A percentile compares a stretch with the other conserved stretches of the same genome.
Conservation (phyloP, 1,140 invertebrate genomes). For the Maconellicoccus hirsutus region DNA sequence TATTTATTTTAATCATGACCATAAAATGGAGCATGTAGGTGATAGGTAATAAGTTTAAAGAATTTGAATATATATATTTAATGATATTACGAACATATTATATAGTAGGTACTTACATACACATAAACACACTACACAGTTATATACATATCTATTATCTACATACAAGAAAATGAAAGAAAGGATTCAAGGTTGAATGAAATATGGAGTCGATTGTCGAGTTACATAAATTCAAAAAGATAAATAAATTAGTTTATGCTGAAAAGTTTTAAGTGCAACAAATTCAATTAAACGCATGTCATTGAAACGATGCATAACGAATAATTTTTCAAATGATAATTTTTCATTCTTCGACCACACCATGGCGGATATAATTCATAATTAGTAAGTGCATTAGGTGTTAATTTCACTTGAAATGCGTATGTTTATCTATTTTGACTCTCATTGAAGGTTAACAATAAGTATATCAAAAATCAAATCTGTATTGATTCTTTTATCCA, state of each 20-base stretch:
- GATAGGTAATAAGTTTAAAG: no score
- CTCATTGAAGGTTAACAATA: background rate
- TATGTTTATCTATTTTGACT: no score
- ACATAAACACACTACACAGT: no score
- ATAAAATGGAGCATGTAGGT: background rate
- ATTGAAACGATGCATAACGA: background rate
- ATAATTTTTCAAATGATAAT: no score
- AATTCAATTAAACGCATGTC: background rate
- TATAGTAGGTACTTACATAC: no score
- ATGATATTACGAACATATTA: no score
- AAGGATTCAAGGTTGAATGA: background rate
- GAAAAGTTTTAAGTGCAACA: background rate
- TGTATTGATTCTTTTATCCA: background rate
- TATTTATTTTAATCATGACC: background rate
- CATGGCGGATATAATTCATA: no score
- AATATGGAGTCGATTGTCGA: background rate
- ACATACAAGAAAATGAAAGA: background rate
- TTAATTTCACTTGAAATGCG: no score
- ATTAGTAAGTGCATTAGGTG: no score
- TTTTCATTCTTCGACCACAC: no score
- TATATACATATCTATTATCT: no score
- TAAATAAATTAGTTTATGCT: background rate
- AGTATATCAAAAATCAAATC: background rate
- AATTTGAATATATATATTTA: no score
- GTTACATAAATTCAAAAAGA: background rate